Evolutionary conservation across 2,113 vertebrate genomes (phyloP).

Genomic region (Sardina pilchardus): DNA sequence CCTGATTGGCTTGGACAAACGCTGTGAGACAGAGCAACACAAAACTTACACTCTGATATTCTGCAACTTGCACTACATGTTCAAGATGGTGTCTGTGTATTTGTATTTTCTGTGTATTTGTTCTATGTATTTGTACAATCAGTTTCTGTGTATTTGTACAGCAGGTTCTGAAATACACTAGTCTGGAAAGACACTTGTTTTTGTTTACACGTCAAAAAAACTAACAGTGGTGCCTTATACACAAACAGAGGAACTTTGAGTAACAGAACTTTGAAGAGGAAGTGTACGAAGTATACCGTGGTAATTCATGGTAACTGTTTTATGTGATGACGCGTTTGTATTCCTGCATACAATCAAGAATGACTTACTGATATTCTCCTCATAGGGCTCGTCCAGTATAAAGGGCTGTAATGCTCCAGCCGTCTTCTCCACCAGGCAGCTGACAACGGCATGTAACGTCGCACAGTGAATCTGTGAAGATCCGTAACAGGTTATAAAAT

Average conservation of each 20-base stretch:
- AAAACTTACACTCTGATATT: background rate
- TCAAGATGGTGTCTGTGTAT: too few relatives aligned
- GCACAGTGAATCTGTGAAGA: slow-evolving; percentile 68
- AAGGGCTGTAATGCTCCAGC: slow-evolving; percentile 68
- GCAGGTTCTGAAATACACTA: too few relatives aligned
- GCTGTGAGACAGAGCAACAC: slow-evolving; percentile 55
- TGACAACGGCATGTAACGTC: slow-evolving; percentile 70
- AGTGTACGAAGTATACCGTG: background rate
- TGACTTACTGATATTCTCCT: slow-evolving; percentile 73
- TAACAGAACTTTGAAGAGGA: background rate
- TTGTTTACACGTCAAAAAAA: background rate
- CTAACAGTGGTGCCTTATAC: background rate
- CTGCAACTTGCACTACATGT: too few relatives aligned
- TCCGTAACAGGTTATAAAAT: background rate
- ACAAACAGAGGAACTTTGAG: background rate
- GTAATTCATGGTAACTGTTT: background rate
- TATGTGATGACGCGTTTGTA: background rate
- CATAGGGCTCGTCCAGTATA: slow-evolving; percentile 68
- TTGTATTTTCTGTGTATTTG: too few relatives aligned
- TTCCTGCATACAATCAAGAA: background rate
- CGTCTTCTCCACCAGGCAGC: slow-evolving; percentile 69
- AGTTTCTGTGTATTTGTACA: too few relatives aligned
- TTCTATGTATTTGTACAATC: too few relatives aligned
- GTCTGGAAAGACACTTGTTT: background rate
- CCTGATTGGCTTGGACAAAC: slow-evolving; percentile 64